Evolutionary conservation across 2,797 vertebrate species (phyloP).

Genomic region (Sorex maritimensis): DNA sequence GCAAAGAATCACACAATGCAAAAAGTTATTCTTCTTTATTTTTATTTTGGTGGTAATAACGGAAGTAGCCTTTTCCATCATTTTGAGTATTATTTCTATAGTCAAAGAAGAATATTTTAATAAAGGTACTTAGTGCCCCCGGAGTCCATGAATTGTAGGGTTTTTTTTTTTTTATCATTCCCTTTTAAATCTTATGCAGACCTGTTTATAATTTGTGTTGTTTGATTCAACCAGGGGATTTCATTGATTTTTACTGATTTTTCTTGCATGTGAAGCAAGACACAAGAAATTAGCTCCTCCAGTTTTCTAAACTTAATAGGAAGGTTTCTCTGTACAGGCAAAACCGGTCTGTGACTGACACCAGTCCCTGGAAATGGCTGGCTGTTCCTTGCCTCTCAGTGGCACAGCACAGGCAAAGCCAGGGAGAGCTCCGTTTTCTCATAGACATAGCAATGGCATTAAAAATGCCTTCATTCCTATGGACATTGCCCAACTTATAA

Average conservation of each 20-base stretch:
- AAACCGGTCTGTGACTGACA: neutral
- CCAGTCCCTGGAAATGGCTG: neutral
- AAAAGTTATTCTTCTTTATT: conserved; percentile 3
- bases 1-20: neutral
- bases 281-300: conserved; percentile 2
- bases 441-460: neutral
- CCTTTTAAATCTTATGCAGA: conserved; percentile 43
- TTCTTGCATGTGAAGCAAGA: conserved; percentile 23
- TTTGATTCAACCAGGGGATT: neutral
- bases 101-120: conserved; percentile 6
- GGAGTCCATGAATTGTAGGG: neutral
- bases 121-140: neutral
- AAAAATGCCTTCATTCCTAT: conserved; percentile 17
- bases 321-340: neutral
- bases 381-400: neutral
- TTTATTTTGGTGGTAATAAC: neutral
- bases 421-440: neutral
- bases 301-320: conserved; percentile 19
- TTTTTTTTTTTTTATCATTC: neutral
- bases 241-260: conserved; percentile 16
- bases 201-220: conserved; percentile 53
- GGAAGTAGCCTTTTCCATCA: neutral
- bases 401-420: neutral
- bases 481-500: conserved; percentile 10
- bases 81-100: conserved; percentile 48